Evolutionary conservation across 2,797 vertebrate species (phyloP).

Genomic region (Triplophysa bombifrons): DNA sequence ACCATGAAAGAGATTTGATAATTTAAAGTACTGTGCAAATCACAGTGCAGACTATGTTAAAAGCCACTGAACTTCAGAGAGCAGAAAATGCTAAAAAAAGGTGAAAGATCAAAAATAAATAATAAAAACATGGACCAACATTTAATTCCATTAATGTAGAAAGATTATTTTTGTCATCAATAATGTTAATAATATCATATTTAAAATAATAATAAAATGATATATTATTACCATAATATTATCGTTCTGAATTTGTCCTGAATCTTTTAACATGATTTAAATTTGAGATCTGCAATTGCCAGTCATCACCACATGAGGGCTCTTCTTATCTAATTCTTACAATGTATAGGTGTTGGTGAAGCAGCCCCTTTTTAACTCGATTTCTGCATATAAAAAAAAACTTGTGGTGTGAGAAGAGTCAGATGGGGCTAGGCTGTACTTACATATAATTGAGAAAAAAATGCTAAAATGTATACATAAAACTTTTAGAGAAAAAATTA

Average conservation of each 20-base stretch:
- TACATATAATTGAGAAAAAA: too few relatives aligned
- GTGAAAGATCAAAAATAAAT: neutral
- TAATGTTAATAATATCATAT: neutral
- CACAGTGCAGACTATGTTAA: too few relatives aligned
- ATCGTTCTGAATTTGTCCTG: neutral
- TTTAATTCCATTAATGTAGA: neutral
- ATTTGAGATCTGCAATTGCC: neutral
- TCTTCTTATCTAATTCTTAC: neutral
- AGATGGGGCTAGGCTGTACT: too few relatives aligned
- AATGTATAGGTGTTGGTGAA: neutral
- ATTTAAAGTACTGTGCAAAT: too few relatives aligned
- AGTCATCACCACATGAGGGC: neutral
- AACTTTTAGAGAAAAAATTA: too few relatives aligned
- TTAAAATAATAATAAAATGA: too few relatives aligned
- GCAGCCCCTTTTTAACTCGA: neutral
- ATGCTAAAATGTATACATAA: too few relatives aligned
- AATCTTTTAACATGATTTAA: neutral
- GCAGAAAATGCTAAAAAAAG: neutral
- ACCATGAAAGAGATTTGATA: too few relatives aligned
- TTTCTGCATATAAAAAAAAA: neutral
- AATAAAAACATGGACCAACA: neutral
- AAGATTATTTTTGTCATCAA: neutral
- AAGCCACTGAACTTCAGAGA: neutral
- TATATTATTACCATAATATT: neutral
- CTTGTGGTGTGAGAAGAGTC: too few relatives aligned